Evolutionary conservation across 2,888 invertebrate genomes (phyloP), one percentile per base, ranked within the genome.

Genomic region (Acleris sparsana): DNA sequence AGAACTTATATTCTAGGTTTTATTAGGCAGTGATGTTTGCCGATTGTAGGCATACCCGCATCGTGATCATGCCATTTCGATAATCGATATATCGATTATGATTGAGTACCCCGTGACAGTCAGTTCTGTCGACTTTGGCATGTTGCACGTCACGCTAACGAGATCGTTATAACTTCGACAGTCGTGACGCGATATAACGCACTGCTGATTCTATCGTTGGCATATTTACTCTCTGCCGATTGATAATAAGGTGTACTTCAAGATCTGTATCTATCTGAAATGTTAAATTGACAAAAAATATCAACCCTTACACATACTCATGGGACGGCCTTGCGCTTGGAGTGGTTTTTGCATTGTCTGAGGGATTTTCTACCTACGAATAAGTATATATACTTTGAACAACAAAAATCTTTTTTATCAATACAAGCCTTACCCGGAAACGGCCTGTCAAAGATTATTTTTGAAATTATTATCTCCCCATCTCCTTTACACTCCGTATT

Each of bases 141-240:
- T 20, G 43, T 57, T 56, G 13, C 51, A 46, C 53, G 48, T 63
- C 53, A 63, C 58, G 58, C 59, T 63, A 62, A 67, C 67, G 57
- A 66, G 56, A 62, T 66, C 61, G 52, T 66, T 66, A 66, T 55
- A 57, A 66, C 61, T 62, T 56, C 49, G 53, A 33, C 52, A 25
- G 33, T 18, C 29, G 29, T 48, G 13, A 4, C 17, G 33, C 29
- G 49, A 52, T 25, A 29, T 53, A 56, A 65, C 46, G 44, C 9
- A 22, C 33, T 57, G 16, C 6, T 46, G 6, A 46, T n/a, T 46
- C 6, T n/a, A 46, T 46, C n/a, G 5, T 46, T n/a, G 4, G 17
- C 16, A 6, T 46, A 46, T 17, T 46, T 17, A 46, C 46, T 39
- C 39, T 33, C 11, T 11, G 33, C 33, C 33, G 11, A 39, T 39